Evolutionary conservation across 2,113 vertebrate genomes (phyloP).

Genomic region (Monarcha castaneiventris): DNA sequence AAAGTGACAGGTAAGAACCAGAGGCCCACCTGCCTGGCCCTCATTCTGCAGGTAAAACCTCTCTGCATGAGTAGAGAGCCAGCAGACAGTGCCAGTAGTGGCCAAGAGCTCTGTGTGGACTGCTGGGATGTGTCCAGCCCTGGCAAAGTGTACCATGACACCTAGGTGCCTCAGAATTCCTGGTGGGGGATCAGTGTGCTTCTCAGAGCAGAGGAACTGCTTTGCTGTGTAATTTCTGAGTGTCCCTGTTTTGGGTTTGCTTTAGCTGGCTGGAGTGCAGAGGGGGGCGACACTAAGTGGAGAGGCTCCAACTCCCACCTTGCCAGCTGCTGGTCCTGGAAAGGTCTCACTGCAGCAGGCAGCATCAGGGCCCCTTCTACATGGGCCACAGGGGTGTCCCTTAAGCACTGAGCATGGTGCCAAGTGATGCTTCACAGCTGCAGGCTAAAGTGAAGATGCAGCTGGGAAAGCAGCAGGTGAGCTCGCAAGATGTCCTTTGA

Average conservation of each 20-base stretch:
- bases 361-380: not conserved
- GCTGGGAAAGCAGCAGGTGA: not conserved
- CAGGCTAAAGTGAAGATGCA: not conserved
- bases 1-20: not conserved
- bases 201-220: not conserved
- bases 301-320: not conserved
- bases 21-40: not conserved
- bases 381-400: too few relatives aligned
- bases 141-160: not conserved
- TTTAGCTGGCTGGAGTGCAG: not conserved
- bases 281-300: fast-evolving
- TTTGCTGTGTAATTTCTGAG: fast-evolving
- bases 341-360: not conserved
- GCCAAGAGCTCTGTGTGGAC: not conserved
- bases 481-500: fast-evolving
- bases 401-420: too few relatives aligned
- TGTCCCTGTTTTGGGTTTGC: not conserved
- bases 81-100: not conserved
- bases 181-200: fast-evolving
- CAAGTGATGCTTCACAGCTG: not conserved
- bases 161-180: not conserved
- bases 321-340: not conserved
- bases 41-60: not conserved
- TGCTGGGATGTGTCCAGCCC: not conserved
- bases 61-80: not conserved